Percentiles rank a stretch among this genome's conserved stretches.
Conservation (phyloP, 2,113 vertebrate species). For the Brachionichthys hirsutus region DNA sequence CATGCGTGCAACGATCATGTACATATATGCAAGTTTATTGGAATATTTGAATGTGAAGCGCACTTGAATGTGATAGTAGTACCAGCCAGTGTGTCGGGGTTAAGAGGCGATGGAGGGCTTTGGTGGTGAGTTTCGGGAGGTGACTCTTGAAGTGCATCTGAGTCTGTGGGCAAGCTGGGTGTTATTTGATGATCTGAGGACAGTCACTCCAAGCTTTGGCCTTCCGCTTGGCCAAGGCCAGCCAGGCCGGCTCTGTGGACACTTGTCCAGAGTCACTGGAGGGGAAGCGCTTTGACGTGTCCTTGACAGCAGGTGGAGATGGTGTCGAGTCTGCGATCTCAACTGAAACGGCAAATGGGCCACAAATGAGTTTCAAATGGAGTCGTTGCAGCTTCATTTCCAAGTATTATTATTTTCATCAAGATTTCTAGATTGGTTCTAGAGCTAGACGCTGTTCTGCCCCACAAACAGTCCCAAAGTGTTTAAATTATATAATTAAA, state of each 20-base stretch:
- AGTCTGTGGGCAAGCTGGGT: slow-evolving; percentile 43
- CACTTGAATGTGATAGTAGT: slow-evolving; percentile 58
- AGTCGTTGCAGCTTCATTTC: neutral
- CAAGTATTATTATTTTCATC: too few relatives aligned
- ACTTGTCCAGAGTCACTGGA: slow-evolving; percentile 86
- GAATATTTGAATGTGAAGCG: slow-evolving; percentile 59
- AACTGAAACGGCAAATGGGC: slow-evolving; percentile 73
- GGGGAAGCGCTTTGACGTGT: slow-evolving; percentile 93
- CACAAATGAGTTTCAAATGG: neutral
- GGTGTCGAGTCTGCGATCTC: slow-evolving; percentile 91
- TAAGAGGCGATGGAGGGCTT: slow-evolving; percentile 16
- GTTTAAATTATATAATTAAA: too few relatives aligned
- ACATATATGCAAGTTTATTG: slow-evolving; percentile 51
- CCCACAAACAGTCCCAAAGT: too few relatives aligned
- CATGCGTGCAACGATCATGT: slow-evolving; percentile 62
- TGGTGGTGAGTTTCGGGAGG: neutral
- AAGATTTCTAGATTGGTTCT: too few relatives aligned
- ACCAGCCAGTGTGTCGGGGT: slow-evolving; percentile 51
- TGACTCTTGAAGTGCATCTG: neutral
- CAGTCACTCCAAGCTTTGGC: slow-evolving; percentile 99
- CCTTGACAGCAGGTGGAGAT: slow-evolving; percentile 83
- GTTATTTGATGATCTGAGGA: slow-evolving; percentile 98
- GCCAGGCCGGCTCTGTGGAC: slow-evolving; percentile 96
- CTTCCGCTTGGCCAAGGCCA: slow-evolving; percentile 97
- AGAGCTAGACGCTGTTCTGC: too few relatives aligned